A percentile compares a stretch with the other conserved stretches of the same genome.
phyloP scores from a whole-genome alignment of 1,140 invertebrate species.

The Ooceraea biroi region DNA sequence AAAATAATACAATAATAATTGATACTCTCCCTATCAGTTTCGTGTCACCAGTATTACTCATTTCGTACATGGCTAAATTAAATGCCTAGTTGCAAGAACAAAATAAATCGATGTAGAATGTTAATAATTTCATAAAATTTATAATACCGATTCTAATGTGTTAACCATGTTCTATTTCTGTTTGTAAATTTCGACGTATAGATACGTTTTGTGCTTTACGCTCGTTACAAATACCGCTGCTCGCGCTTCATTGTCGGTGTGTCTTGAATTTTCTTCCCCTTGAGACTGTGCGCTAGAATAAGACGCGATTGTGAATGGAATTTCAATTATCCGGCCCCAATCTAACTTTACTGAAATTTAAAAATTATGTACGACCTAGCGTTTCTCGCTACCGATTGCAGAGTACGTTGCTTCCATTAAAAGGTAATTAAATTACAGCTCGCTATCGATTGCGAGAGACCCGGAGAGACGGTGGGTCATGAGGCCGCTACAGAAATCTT shows the following conservation, averaged over 20 bases:
- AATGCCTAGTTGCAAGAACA: background rate
- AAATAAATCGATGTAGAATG: background rate
- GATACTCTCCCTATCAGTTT: no score
- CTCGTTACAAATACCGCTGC: slow-evolving; percentile 44
- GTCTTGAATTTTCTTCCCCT: slow-evolving; percentile 40
- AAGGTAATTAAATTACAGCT: slow-evolving; percentile 59
- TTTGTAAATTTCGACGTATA: slow-evolving; percentile 11
- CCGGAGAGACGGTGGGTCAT: slow-evolving; percentile 40
- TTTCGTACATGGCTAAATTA: background rate
- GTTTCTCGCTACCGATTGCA: slow-evolving; percentile 58
- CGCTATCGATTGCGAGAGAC: slow-evolving; percentile 53
- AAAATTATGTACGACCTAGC: slow-evolving; percentile 58
- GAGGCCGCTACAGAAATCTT: slow-evolving; percentile 52
- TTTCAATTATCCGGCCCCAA: slow-evolving; percentile 60
- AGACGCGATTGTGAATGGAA: slow-evolving; percentile 57
- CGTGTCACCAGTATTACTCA: background rate
- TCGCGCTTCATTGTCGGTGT: slow-evolving; percentile 43
- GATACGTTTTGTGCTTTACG: slow-evolving; percentile 23
- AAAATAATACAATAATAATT: background rate
- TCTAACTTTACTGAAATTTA: slow-evolving; percentile 60
- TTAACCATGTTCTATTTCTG: background rate
- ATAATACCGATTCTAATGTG: background rate
- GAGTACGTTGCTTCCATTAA: slow-evolving; percentile 58
- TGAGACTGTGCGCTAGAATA: slow-evolving; percentile 55
- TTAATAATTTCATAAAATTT: background rate